Base-by-base conservation (phyloP, 2,797 vertebrate species). In the Diceros bicornis region DNA sequence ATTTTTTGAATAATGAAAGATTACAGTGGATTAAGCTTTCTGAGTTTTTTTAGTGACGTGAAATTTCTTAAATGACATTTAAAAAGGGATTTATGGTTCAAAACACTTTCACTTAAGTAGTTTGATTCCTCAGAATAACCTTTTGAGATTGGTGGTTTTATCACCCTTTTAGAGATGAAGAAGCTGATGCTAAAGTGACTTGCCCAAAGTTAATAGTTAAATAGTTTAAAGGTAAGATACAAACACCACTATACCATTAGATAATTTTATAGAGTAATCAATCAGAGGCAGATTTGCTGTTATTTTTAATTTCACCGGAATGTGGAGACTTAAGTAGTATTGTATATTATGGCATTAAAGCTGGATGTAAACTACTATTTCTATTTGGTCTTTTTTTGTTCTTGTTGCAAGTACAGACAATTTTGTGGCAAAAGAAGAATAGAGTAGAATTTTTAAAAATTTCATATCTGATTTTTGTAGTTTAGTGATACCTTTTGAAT, bases 291-390 rank as follows among this genome's bases (percentile, higher is more conserved):
- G 17, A 71, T 75, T 85, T 66, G 21, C 16, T 79, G 1, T 72
- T 89, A 44, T 82, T 95, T 96, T 93, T 72, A 66, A 61, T 89
- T 96, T 92, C 21, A 71, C 52, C 71, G 4, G 64, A 82, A 81
- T 64, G 27, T 93, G 91, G 90, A 95, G 74, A 81, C 16, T 77
- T 71, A 82, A 77, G 9, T 79, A 61, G 68, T 77, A 82, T 23
- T 93, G 9, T 95, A 9, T 77, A 47, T 68, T 90, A 14, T 74
- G 50, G 4, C 27, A 82, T 68, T 92, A 94, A 94, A 95, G 47
- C 55, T 96, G 34, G 25, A 47, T 89, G 6, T 83, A 86, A 69
- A 84, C 10, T 59, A 37, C 50, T 84, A 41, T 72, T 93, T 92
- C 25, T 87, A 1, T 66, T n/a, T 88, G 44, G 10, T 55, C 27